These are phyloP conservation scores for Sturmia bella DNA, from an alignment of 2,888 invertebrate species.

Conservation along the genomic window DNA sequence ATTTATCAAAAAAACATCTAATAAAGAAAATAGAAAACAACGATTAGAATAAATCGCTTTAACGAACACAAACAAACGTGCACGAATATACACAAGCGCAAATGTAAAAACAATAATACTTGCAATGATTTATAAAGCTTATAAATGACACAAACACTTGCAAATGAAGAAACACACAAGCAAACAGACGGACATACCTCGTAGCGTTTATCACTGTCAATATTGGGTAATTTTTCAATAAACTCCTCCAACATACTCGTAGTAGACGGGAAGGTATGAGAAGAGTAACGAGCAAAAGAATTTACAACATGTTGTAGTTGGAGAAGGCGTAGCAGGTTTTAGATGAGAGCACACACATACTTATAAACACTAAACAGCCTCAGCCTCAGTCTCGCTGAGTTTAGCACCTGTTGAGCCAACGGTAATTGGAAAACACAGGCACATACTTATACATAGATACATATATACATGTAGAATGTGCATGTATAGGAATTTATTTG, in stretches of 20 bases:
- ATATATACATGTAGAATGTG: neutral
- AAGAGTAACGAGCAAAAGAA: conserved; percentile 10
- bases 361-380: neutral
- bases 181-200: conserved; percentile 65
- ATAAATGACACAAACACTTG: conserved; percentile 32
- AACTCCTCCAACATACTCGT: conserved; percentile 74
- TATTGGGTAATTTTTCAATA: conserved; percentile 74
- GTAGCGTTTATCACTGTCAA: conserved; percentile 72
- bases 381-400: neutral
- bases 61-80: neutral
- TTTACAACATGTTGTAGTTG: conserved; percentile 54
- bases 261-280: conserved; percentile 42
- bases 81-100: neutral
- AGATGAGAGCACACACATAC: conserved; percentile 13
- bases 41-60: conserved; percentile 51
- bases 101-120: conserved; percentile 51
- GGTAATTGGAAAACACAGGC: no score
- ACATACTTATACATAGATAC: conserved; percentile 25
- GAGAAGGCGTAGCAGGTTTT: conserved; percentile 23
- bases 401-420: conserved; percentile 50
- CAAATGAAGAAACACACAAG: neutral
- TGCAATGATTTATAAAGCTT: conserved; percentile 60
- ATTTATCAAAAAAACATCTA: conserved; percentile 20
- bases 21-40: conserved; percentile 51
- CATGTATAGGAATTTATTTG: neutral